Evolutionary conservation across 1,140 invertebrate genomes (phyloP).

Genomic region (Bemisia tabaci): DNA sequence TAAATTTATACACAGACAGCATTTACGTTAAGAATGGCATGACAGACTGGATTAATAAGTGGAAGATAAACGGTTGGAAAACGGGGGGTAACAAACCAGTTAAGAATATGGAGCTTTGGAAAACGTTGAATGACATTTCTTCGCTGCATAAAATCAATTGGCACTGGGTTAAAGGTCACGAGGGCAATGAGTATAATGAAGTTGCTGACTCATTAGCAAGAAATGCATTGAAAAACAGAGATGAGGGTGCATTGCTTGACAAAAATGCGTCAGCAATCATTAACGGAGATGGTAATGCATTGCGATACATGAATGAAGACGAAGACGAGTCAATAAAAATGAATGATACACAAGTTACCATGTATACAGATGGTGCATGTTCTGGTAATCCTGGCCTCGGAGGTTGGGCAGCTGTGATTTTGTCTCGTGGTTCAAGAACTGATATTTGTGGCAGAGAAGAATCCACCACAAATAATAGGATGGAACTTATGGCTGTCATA

Average conservation of each 20-base stretch:
- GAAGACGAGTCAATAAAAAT: neutral
- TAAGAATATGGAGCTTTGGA: neutral
- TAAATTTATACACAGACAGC: slow-evolving; percentile 13
- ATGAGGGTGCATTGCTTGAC: too few relatives aligned
- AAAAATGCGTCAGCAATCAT: too few relatives aligned
- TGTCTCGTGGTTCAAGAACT: neutral
- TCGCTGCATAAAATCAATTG: slow-evolving; percentile 13
- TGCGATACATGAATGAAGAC: too few relatives aligned
- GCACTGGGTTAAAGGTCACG: slow-evolving; percentile 13
- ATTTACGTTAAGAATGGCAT: slow-evolving; percentile 12
- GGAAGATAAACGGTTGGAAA: slow-evolving; percentile 1
- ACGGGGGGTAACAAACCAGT: neutral
- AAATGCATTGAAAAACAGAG: slow-evolving; percentile 9
- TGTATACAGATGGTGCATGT: slow-evolving; percentile 2
- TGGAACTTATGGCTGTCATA: slow-evolving; percentile 3
- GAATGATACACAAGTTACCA: neutral
- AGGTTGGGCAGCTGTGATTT: neutral
- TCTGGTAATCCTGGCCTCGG: slow-evolving; percentile 3
- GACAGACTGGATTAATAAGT: neutral
- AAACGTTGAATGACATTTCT: slow-evolving; percentile 11
- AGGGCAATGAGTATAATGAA: slow-evolving; percentile 12
- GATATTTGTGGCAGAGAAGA: neutral
- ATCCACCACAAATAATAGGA: slow-evolving; percentile 1
- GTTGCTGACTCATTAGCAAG: slow-evolving; percentile 10
- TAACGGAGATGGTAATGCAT: too few relatives aligned